phyloP scores from a whole-genome alignment of 2,888 invertebrate genomes.

The Drosophila quinaria region DNA sequence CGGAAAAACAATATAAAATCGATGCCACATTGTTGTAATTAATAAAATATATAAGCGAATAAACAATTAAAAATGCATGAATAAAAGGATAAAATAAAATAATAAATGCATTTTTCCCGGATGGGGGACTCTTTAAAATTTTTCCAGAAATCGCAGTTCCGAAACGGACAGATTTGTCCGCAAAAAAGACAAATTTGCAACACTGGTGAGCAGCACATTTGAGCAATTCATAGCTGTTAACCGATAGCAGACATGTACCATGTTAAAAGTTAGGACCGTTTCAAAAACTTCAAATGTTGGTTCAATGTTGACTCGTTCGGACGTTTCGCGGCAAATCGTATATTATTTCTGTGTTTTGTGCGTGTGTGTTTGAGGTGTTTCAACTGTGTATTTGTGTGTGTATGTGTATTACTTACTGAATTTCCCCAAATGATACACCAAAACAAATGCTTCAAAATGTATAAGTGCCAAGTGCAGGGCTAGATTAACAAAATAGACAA shows the following conservation, averaged over 20 bases:
- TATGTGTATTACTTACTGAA: slow-evolving; percentile 29
- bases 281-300: slow-evolving; percentile 40
- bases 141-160: no score
- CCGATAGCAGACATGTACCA: slow-evolving; percentile 3
- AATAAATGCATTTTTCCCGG: no score
- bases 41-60: no score
- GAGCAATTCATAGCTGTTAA: slow-evolving; percentile 11
- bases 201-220: not conserved
- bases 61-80: no score
- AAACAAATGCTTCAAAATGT: slow-evolving; percentile 28
- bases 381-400: slow-evolving; percentile 19
- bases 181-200: no score
- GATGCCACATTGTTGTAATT: no score
- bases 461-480: slow-evolving; percentile 27
- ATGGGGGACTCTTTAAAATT: no score
- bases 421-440: slow-evolving; percentile 5
- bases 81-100: no score
- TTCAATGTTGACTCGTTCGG: slow-evolving; percentile 43
- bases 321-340: slow-evolving; percentile 43
- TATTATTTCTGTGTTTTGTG: slow-evolving; percentile 25
- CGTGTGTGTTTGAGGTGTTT: slow-evolving; percentile 33
- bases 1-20: no score
- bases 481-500: slow-evolving; percentile 12
- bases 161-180: no score
- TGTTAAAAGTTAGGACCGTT: slow-evolving; percentile 14